Evolutionary conservation across 2,888 invertebrate species (phyloP), one percentile per base, ranked within the genome.

Genomic region (Horisme vitalbata): DNA sequence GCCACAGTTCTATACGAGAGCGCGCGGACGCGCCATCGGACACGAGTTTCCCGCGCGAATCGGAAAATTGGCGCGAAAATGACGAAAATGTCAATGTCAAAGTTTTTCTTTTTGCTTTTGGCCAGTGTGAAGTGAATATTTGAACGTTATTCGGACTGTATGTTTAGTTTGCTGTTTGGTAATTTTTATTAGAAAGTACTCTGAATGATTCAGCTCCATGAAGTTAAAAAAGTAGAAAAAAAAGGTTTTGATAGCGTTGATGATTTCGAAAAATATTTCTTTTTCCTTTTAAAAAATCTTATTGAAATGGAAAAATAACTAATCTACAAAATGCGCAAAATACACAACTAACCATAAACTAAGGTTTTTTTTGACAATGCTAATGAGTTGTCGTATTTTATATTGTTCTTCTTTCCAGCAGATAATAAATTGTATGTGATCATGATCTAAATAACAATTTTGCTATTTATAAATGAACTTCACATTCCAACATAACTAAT

Each of bases 11-110:
- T 63, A 67, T 68, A 59, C 70, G 76, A 80, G 78, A 77, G 67
- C 75, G 75, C 75, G 76, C 70, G 74, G 62, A 69, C 75, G 77
- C 80, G 79, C 76, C 72, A 71, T 65, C 73, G 75, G 71, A 68
- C 64, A 69, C 59, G 64, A 65, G 66, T 66, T 76, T 75, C 65
- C 73, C 73, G 72, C 79, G 74, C 63, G 68, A 64, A 68, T 68
- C 76, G 84, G 84, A 79, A 86, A 87, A 86, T 83, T 85, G 79
- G 82, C 87, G 87, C 87, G 84, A 88, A 88, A 88, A 88, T 87
- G 86, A 73, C 70, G 75, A 82, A n/a, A 75, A 71, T 75, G 78
- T 77, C 80, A 79, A 71, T 45, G 41, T 51, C 39, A 45, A 52
- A 67, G 62, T 61, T 54, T 59, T 44, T 59, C 51, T 9, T 48